These are phyloP conservation scores for Enteromius viviparus DNA, from an alignment of 2,797 vertebrate species.

Conservation along the genomic window DNA sequence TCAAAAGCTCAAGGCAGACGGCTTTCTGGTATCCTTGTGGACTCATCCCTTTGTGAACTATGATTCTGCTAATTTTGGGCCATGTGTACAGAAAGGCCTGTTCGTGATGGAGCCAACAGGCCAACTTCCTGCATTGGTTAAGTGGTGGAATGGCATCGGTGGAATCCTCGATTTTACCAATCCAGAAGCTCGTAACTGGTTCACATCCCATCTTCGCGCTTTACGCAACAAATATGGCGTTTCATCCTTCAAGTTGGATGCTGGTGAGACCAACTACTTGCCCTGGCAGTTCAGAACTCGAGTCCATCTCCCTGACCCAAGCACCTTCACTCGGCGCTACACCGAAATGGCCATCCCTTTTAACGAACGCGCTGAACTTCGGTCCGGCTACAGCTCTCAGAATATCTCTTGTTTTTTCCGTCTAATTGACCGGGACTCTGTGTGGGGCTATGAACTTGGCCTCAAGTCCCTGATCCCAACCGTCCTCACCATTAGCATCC, in stretches of 20 bases:
- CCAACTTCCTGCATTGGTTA: slow-evolving; percentile 85
- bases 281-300: slow-evolving; percentile 89
- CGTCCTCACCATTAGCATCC: slow-evolving; percentile 85
- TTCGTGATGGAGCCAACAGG: slow-evolving; percentile 87
- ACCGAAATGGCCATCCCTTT: slow-evolving; percentile 90
- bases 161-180: slow-evolving; percentile 94
- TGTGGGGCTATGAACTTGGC: slow-evolving; percentile 95
- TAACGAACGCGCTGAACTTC: slow-evolving; percentile 86
- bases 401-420: slow-evolving; percentile 98
- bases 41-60: slow-evolving; percentile 92
- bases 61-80: slow-evolving; percentile 82
- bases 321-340: slow-evolving; percentile 89
- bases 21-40: slow-evolving; percentile 89
- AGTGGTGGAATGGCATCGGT: slow-evolving; percentile 94
- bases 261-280: slow-evolving; percentile 91
- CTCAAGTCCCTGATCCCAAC: slow-evolving; percentile 95
- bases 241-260: slow-evolving; percentile 94
- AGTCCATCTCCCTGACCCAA: slow-evolving; percentile 84
- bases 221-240: slow-evolving; percentile 86
- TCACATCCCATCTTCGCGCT: slow-evolving; percentile 82
- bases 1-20: slow-evolving; percentile 81
- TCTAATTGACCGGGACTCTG: slow-evolving; percentile 92
- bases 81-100: slow-evolving; percentile 82
- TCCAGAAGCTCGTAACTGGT: slow-evolving; percentile 89
- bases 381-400: slow-evolving; percentile 90